Base-by-base conservation (phyloP, 1,140 invertebrate genomes). In the Drosophila ercepeae region DNA sequence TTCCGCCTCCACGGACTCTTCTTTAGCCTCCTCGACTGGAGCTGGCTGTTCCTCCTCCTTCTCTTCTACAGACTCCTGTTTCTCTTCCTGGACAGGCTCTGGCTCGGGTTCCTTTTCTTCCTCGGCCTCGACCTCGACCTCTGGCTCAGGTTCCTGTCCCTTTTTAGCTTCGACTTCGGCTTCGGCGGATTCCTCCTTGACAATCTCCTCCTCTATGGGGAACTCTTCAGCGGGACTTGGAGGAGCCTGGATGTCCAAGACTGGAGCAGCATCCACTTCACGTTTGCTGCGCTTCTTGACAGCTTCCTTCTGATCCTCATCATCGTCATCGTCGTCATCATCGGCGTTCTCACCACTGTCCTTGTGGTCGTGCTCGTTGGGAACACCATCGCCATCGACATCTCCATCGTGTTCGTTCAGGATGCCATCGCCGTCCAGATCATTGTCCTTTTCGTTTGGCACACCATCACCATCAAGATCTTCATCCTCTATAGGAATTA, bases 91-190 rank as follows among this genome's bases (percentile, higher is more conserved):
- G 1, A 48, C 54, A 21, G 50, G 39, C 19, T 69, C 70, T 13
- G 27, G 64, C 58, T 90, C 88, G 50, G 13, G 27, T 9, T 71
- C 45, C 8, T 45, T 25, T 13, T 64, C 21, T 19, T 54, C 54
- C 2, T 42, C 36, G n/a, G 21, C 39, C 36, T 57, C 61, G n/a
- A 27, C 27, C 32, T 93, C 93, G 79, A 94, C 92, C 75, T 94
- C 93, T n/a, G 92, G 91, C 32, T 92, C 91, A 25, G 91, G 88
- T 73, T 92, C 91, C 59, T 81, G 27, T 8, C 41, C 71, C 11
- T 58, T 59, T 8, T 49, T 54, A 7, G 46, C 60, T 73, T 83
- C 77, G 3, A 41, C 39, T 44, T 67, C 72, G 9, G 45, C 39
- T 44, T 67, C 72, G 9, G 45, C 77, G 41, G 57, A 64, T 61